Evolutionary conservation across 2,797 vertebrate genomes (phyloP), one percentile per base, ranked within the genome.

Genomic region (Aplochiton taeniatus): DNA sequence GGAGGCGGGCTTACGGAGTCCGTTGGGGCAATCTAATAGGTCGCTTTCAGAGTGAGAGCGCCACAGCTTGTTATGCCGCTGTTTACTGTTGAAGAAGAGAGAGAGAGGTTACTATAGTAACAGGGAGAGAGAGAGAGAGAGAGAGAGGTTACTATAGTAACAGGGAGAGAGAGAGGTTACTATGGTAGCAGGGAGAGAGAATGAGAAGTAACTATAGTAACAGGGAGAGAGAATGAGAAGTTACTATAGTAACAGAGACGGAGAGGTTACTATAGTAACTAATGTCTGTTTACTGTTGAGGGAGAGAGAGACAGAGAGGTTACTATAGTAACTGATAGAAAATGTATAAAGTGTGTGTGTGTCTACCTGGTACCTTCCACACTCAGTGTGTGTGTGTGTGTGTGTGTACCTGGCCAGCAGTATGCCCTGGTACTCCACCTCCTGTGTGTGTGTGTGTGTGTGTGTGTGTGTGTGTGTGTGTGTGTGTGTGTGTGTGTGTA

Each of bases 381-480:
- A n/a, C n/a, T n/a, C 13, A 8, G 49, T 14, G n/a, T 5, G 31
- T 42, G 42, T 8, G 56, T n/a, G 41, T 8, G 12, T 1, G 6
- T 1, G 1, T 31, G 60, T 46, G 56, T 13, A 98, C 97, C 97
- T 98, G 84, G 97, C 97, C 79, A 98, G 82, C 68, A 98, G 91
- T 83, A 99, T 99, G 44, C 97, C 97, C 84, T 99, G 97, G 87
- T 99, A 99, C 52, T 99, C 97, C 87, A 98, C 97, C 80, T 98
- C 93, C 88, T 99, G 97, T 77, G n/a, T n/a, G 14, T 17, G 45
- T 18, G n/a, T 62, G 66, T 55, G 8, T 47, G 58, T 14, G n/a
- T 42, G 13, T 16, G 18, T 13, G 13, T 49, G 10, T 12, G 13
- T 16, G n/a, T 46, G 58, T 43, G 14, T 4, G 57, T 48, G 50